phyloP scores from a whole-genome alignment of 2,797 vertebrate genomes.

The Enteromius thamalakanensis region DNA sequence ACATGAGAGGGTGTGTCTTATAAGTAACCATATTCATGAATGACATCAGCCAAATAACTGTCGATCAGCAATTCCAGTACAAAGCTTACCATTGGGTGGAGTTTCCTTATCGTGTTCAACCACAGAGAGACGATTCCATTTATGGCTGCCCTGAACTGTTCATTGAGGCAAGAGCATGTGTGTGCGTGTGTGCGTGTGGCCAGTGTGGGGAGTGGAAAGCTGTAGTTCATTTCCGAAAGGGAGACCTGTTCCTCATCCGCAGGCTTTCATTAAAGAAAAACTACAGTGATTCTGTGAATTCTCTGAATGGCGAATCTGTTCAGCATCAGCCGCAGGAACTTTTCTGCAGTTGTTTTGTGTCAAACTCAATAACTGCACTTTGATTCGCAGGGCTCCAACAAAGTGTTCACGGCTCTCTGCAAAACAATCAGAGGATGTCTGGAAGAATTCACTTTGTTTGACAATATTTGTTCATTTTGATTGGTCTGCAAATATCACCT shows the following conservation, averaged over 20 bases:
- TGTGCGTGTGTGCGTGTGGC: conserved; percentile 21
- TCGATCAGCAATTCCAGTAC: conserved; percentile 43
- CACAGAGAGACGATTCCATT: conserved; percentile 53
- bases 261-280: conserved; percentile 17
- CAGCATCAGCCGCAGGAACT: conserved; percentile 7
- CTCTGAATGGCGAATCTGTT: conserved; percentile 9
- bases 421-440: neutral
- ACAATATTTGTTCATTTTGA: neutral
- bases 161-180: conserved; percentile 8
- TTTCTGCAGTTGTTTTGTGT: neutral
- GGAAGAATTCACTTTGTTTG: neutral
- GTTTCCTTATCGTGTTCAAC: neutral
- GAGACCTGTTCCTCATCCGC: conserved; percentile 17
- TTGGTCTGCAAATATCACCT: no score
- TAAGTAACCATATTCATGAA: conserved; percentile 49
- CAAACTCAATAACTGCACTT: conserved; percentile 9
- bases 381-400: neutral
- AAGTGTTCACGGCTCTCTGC: neutral
- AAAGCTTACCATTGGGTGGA: conserved; percentile 46
- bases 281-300: conserved; percentile 12
- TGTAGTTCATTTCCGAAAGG: conserved; percentile 24
- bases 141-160: conserved; percentile 42
- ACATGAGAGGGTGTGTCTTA: conserved; percentile 18
- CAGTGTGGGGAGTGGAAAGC: conserved; percentile 27
- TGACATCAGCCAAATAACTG: conserved; percentile 65